Percentiles rank a stretch among this genome's conserved stretches.
phyloP scores from a whole-genome alignment of 2,113 vertebrate species.

The Anoura caudifer region DNA sequence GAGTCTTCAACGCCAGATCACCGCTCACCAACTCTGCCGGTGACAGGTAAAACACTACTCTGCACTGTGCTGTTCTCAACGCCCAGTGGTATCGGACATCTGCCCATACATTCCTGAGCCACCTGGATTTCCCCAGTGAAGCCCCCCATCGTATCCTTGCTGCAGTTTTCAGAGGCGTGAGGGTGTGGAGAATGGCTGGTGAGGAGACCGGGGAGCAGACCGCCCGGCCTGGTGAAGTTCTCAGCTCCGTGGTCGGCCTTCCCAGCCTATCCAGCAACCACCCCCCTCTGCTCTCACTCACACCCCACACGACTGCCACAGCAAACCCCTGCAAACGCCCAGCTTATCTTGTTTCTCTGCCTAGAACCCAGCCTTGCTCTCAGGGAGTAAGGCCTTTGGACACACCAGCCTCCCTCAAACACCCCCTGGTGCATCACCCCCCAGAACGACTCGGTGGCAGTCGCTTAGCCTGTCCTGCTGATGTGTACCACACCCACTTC shows the following conservation, averaged over 20 bases:
- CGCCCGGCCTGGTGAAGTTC: neutral
- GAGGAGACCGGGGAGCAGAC: neutral
- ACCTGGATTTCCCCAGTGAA: neutral
- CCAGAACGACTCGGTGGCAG: neutral
- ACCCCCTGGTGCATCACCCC: rapidly evolving
- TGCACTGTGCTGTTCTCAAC: neutral
- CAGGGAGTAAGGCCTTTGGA: neutral
- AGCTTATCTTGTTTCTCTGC: neutral
- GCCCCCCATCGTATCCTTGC: neutral
- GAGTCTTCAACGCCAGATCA: neutral
- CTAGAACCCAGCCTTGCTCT: neutral
- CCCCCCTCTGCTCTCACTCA: neutral
- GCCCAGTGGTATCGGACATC: neutral
- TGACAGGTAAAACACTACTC: rapidly evolving
- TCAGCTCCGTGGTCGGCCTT: neutral
- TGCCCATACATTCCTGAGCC: neutral
- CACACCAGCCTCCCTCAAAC: too few relatives aligned
- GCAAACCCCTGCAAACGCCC: neutral
- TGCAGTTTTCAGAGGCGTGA: neutral
- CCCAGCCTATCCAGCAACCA: neutral
- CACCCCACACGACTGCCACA: neutral
- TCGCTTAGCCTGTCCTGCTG: rapidly evolving
- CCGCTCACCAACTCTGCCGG: neutral
- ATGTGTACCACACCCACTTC: neutral
- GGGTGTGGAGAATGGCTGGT: neutral